phyloP scores from a whole-genome alignment of 2,888 invertebrate species.

The Coremacera marginata region DNA sequence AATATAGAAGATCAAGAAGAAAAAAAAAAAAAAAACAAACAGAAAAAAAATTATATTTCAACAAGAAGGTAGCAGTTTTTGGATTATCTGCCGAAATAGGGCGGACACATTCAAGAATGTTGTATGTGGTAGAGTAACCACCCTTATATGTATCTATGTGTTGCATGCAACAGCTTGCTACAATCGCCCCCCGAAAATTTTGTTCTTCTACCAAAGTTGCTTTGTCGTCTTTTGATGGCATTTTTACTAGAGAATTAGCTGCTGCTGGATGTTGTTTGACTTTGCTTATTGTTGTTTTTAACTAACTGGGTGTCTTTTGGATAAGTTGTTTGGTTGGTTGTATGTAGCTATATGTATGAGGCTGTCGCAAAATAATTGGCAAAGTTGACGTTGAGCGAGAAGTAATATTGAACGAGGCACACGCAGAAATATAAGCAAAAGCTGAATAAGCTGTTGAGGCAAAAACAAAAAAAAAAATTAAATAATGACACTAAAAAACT shows the following conservation, averaged over 20 bases:
- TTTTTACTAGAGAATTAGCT: constrained; percentile 62
- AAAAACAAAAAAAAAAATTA: too few species aligned
- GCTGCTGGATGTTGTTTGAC: constrained; percentile 59
- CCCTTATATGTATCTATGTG: too few species aligned
- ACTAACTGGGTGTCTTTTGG: neutral
- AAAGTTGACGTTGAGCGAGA: neutral
- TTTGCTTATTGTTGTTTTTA: constrained; percentile 16
- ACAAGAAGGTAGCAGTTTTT: neutral
- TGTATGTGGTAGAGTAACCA: too few species aligned
- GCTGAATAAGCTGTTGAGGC: too few species aligned
- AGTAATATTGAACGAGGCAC: neutral
- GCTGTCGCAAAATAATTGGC: neutral
- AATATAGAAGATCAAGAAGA: constrained; percentile 1
- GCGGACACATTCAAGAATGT: too few species aligned
- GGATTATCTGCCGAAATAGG: neutral
- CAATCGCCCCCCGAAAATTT: too few species aligned
- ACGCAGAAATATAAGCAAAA: neutral
- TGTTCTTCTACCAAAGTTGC: too few species aligned
- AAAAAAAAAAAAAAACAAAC: neutral
- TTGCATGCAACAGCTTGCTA: too few species aligned
- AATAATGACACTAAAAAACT: neutral
- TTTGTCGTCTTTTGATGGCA: constrained; percentile 55
- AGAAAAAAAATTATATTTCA: neutral
- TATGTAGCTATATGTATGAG: neutral
- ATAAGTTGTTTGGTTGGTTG: neutral